phyloP scores from a whole-genome alignment of 2,797 vertebrate species.

The Antrozous pallidus region DNA sequence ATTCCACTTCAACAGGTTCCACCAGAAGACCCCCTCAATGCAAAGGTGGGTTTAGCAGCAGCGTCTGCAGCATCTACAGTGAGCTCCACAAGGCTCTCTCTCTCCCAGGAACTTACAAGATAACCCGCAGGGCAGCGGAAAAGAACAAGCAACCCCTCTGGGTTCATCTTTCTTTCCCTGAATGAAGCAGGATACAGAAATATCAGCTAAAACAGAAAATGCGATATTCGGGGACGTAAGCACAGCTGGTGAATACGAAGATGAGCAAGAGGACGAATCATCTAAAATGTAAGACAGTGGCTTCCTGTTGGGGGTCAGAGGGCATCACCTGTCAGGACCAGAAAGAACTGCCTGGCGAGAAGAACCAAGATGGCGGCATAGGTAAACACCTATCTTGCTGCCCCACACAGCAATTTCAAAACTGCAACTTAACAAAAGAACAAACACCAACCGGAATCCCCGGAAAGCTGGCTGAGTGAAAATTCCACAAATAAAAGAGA shows the following conservation, averaged over 20 bases:
- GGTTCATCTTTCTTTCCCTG: background rate
- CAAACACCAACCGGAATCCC: no score
- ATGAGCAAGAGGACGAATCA: background rate
- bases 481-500: no score
- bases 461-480: no score
- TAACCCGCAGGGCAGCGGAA: background rate
- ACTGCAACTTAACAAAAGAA: no score
- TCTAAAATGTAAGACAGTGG: background rate
- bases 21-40: background rate
- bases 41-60: background rate
- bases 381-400: no score
- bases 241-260: background rate
- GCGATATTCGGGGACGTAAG: background rate
- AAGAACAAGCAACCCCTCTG: background rate
- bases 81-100: background rate
- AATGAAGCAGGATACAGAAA: background rate
- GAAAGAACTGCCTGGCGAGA: background rate
- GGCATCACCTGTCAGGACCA: no score
- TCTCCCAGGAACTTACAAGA: background rate
- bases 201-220: background rate
- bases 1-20: background rate
- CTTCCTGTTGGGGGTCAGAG: background rate
- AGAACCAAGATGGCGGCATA: no score
- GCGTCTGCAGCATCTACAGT: background rate
- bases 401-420: no score